Evolutionary conservation across 1,140 invertebrate genomes (phyloP), one percentile per base, ranked within the genome.

Genomic region (Spodoptera litura): DNA sequence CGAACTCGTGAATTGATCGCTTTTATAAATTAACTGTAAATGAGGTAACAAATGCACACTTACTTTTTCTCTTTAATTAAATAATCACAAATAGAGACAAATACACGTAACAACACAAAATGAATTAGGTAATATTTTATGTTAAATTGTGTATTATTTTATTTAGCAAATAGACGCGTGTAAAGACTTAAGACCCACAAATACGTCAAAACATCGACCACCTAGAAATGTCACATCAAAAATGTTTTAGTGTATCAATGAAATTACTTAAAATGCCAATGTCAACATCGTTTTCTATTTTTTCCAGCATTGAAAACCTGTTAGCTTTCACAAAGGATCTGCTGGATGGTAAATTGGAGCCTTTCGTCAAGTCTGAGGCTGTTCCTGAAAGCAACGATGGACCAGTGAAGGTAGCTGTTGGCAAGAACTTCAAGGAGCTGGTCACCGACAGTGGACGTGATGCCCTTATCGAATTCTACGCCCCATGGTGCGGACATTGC

Each of bases 401-500:
- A 1, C 96, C 97, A 61, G 98, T 99, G 0, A 99, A 97, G 89
- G 96, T 99, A 77, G 98, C 98, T 27, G 99, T 99, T 13, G 99
- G 96, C 20, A 99, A 98, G 94, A 99, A 99, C 95, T 99, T 99
- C 95, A 97, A 99, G 90, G 98, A 99, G 75, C 95, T 99, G 62
- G 98, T 99, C 0, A 97, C 96, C 8, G 97, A 99, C 89, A 97
- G 97, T 84, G 97, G 95, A 35, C 98, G 99, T 90, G 99, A 99
- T 95, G 98, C 98, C 4, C 95, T 99, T 5, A 97, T 99, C 82
- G 99, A 99, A 94, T 99, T 99, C 95, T 99, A 99, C 95, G 99
- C 99, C 49, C 99, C 99, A 0, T 99, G 99, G 99, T 99, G 99
- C 94, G 99, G 99, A 82, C 99, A 99, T 89, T 99, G 99, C 95